Conservation (phyloP, 2,113 vertebrate species). For the Felis catus region F.catus_Fca126_mat1.0 CM031411.1:121552001-121552500, state of each 20-base stretch:
- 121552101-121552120: slow-evolving; percentile 76
- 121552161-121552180: slow-evolving; percentile 47
- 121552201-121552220: slow-evolving; percentile 62
- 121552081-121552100: slow-evolving; percentile 81
- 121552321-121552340: slow-evolving; percentile 33
- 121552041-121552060: slow-evolving; percentile 86
- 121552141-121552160: slow-evolving; percentile 74
- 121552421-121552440: background rate
- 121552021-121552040: slow-evolving; percentile 83
- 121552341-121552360: slow-evolving; percentile 39
- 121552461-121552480: background rate
- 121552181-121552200: slow-evolving; percentile 47
- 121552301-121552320: background rate
- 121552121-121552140: slow-evolving; percentile 80
- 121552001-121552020: slow-evolving; percentile 83
- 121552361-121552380: slow-evolving; percentile 28
- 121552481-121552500: background rate
- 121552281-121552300: background rate
- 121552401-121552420: background rate
- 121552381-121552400: background rate
- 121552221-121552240: slow-evolving; percentile 41
- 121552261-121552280: background rate
- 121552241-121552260: slow-evolving; percentile 29
- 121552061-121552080: slow-evolving; percentile 88
- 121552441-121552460: slow-evolving; percentile 14